A percentile compares a stretch with the other conserved stretches of the same genome.
phyloP scores from a whole-genome alignment of 2,888 invertebrate species.

The Plagodis dolabraria region DNA sequence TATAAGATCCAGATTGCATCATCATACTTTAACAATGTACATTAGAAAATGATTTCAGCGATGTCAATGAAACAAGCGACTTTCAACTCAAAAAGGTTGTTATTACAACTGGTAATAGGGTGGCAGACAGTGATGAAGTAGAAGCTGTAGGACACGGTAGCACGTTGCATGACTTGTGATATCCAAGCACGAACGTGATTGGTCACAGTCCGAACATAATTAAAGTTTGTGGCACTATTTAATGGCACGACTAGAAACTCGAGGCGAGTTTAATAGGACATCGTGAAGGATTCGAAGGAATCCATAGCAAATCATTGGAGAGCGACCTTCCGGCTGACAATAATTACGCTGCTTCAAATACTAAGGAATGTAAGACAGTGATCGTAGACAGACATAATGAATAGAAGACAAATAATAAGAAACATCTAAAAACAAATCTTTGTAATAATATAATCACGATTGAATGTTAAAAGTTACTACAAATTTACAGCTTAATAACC shows the following conservation, averaged over 20 bases:
- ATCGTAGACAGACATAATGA: constrained; percentile 1
- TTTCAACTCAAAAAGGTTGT: constrained; percentile 52
- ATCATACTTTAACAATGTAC: constrained; percentile 54
- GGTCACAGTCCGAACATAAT: constrained; percentile 84
- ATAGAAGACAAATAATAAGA: too few species aligned
- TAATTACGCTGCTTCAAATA: constrained; percentile 30
- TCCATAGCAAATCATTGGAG: constrained; percentile 60
- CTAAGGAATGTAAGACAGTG: constrained; percentile 21
- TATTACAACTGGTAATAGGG: constrained; percentile 49
- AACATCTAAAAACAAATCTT: constrained; percentile 10
- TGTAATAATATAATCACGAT: constrained; percentile 11
- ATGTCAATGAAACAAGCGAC: constrained; percentile 46
- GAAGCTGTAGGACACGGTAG: constrained; percentile 77
- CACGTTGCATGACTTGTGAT: constrained; percentile 83
- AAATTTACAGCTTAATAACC: constrained; percentile 31
- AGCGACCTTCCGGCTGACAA: constrained; percentile 37
- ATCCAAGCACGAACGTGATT: constrained; percentile 83
- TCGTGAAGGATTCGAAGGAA: constrained; percentile 79
- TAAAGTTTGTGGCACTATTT: constrained; percentile 83
- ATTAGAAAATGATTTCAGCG: constrained; percentile 61
- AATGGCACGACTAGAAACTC: constrained; percentile 81
- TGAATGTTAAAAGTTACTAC: constrained; percentile 21
- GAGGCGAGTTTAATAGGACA: constrained; percentile 81
- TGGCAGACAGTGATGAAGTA: constrained; percentile 38
- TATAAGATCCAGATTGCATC: constrained; percentile 71